Evolutionary conservation across 2,888 invertebrate genomes (phyloP), one percentile per base, ranked within the genome.

Genomic region (Oxystoma pomonae): DNA sequence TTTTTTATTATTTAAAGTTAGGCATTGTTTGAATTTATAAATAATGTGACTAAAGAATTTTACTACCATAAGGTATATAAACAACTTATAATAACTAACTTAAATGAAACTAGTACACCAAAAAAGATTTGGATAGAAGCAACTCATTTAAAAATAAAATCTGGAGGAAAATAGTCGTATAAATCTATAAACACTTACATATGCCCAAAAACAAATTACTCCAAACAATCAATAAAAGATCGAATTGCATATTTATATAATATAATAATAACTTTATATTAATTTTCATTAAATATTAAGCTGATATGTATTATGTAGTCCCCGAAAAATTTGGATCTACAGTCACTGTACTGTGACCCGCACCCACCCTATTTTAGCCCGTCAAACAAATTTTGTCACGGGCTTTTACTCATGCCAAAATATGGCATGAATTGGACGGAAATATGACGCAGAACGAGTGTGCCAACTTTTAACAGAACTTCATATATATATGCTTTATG

Each of bases 221-320:
- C n/a, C n/a, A n/a, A n/a, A n/a, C n/a, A n/a, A n/a, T n/a, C n/a
- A 53, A 53, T 53, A 72, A 79, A 80, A 79, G 80, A 78, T 80
- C 80, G 80, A 81, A 80, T 79, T 80, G 80, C 80, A 78, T 80
- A 78, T 78, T 63, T 66, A 68, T 68, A 68, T 68, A 79, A 80
- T 78, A 80, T 76, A 76, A 79, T 79, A 84, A 65, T 84, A 84
- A 76, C 76, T 75, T 75, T 68, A 16, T 59, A n/a, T 59, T 20
- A 17, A 51, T 50, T 59, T 61, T 78, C 76, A 78, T 77, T 76
- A 77, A 78, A 78, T 84, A 85, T 85, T 86, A 87, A 85, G 86
- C 85, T 87, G 87, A 87, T 87, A 87, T 87, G 86, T 87, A 85
- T 80, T 84, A 84, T 85, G 86, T 87, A 87, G 87, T 86, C 85